A percentile compares a stretch with the other conserved stretches of the same genome.
phyloP scores from a whole-genome alignment of 37 sponge, comb jelly and placozoan species.

The Diacarnus erythraeanus region DNA sequence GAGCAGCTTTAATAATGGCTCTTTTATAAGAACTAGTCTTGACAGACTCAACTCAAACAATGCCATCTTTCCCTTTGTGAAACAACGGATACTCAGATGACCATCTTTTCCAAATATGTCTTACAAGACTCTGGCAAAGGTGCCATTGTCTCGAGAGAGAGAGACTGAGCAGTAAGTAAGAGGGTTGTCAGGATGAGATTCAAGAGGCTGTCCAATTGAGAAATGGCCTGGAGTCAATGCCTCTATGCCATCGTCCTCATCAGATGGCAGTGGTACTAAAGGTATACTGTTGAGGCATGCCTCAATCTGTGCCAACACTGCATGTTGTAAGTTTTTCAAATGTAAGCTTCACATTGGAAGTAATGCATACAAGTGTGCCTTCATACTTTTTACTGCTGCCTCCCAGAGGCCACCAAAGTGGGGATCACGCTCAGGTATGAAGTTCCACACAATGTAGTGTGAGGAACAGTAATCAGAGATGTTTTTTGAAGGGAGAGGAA shows the following conservation, averaged over 20 bases:
- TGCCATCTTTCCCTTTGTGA: neutral
- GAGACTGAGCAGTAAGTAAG: too few relatives aligned
- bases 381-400: conserved; percentile 28
- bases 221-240: conserved; percentile 4
- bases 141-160: conserved; percentile 27
- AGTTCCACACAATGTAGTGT: conserved; percentile 26
- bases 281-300: conserved; percentile 41
- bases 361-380: conserved; percentile 13
- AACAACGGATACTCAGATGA: conserved; percentile 8
- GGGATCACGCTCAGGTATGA: conserved; percentile 22
- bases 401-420: conserved; percentile 50
- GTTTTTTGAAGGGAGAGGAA: neutral
- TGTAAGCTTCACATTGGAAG: conserved; percentile 18
- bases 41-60: neutral
- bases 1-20: neutral
- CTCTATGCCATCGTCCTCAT: conserved; percentile 11
- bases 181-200: too few relatives aligned
- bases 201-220: conserved; percentile 17
- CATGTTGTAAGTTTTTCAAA: conserved; percentile 36
- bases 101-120: conserved; percentile 47
- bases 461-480: conserved; percentile 8
- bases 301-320: conserved; percentile 35
- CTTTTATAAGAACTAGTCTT: neutral
- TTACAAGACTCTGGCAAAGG: conserved; percentile 31
- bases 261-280: conserved; percentile 11